phyloP scores from a whole-genome alignment of 2,797 vertebrate genomes.

The Falco biarmicus region DNA sequence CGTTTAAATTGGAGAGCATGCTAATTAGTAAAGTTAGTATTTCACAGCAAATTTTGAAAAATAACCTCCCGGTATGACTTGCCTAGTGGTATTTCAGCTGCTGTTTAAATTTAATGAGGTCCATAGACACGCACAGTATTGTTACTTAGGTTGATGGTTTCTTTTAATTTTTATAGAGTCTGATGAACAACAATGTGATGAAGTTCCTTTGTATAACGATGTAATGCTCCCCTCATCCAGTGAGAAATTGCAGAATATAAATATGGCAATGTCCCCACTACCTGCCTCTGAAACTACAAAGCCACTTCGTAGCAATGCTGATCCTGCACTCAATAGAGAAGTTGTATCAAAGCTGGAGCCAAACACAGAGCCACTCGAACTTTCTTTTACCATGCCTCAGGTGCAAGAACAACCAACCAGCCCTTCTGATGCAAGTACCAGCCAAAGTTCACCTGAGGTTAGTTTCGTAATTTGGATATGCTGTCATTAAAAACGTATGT shows the following conservation, averaged over 20 bases:
- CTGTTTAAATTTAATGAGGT: slow-evolving; percentile 57
- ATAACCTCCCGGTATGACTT: slow-evolving; percentile 1
- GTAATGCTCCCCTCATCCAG: slow-evolving; percentile 94
- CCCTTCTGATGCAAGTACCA: slow-evolving; percentile 78
- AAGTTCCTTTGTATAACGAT: slow-evolving; percentile 94
- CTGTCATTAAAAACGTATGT: background rate
- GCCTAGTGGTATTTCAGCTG: background rate
- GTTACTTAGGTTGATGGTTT: slow-evolving; percentile 69
- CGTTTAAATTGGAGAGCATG: slow-evolving; percentile 22
- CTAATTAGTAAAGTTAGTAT: background rate
- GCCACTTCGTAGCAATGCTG: slow-evolving; percentile 81
- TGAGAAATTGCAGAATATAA: slow-evolving; percentile 84
- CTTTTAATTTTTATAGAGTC: slow-evolving; percentile 81
- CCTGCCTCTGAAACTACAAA: slow-evolving; percentile 83
- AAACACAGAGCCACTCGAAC: slow-evolving; percentile 79
- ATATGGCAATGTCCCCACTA: slow-evolving; percentile 86
- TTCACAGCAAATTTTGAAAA: background rate
- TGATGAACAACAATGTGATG: slow-evolving; percentile 85
- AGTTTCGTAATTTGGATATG: background rate
- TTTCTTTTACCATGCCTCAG: slow-evolving; percentile 82
- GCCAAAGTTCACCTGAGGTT: slow-evolving; percentile 87
- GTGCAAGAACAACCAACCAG: slow-evolving; percentile 78
- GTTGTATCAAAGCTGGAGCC: slow-evolving; percentile 82
- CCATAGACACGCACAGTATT: background rate
- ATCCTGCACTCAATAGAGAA: slow-evolving; percentile 80